Conservation (phyloP, 2,888 invertebrate genomes). For the Hymenopus coronatus region DNA sequence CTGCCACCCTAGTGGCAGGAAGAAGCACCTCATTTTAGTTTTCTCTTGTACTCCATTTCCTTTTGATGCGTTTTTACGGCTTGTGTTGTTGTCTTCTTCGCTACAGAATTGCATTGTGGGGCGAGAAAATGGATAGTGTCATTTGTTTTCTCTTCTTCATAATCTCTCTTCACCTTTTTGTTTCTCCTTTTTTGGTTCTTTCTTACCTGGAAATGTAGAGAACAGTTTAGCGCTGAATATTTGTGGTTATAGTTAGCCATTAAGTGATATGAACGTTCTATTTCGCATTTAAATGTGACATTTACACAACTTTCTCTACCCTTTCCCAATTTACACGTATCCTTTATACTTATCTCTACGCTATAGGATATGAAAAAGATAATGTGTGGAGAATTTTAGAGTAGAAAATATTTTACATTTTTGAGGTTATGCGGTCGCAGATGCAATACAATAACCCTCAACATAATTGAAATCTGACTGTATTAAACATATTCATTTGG, state of each 20-base stretch:
- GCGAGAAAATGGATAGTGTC: not conserved
- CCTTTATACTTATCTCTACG: too few species aligned
- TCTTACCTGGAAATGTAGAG: not conserved
- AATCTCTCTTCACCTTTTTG: not conserved
- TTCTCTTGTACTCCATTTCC: not conserved
- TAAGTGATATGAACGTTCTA: not conserved
- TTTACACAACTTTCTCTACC: too few species aligned
- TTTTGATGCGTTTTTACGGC: constrained; percentile 10
- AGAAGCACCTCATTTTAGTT: not conserved
- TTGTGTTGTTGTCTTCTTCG: not conserved
- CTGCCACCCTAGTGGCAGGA: not conserved
- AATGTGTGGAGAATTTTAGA: too few species aligned
- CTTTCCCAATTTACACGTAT: too few species aligned
- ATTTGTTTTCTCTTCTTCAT: constrained; percentile 10
- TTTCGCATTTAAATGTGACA: too few species aligned
- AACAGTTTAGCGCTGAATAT: not conserved
- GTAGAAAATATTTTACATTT: too few species aligned
- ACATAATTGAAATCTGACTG: too few species aligned
- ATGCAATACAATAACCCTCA: too few species aligned
- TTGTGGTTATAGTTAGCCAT: not conserved
- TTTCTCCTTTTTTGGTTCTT: not conserved
- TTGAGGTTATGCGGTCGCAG: too few species aligned
- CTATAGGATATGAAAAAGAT: too few species aligned
- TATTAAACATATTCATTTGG: too few species aligned
- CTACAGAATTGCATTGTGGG: not conserved